phyloP scores from a whole-genome alignment of 2,888 invertebrate genomes.

The Pilophorus perplexus region DNA sequence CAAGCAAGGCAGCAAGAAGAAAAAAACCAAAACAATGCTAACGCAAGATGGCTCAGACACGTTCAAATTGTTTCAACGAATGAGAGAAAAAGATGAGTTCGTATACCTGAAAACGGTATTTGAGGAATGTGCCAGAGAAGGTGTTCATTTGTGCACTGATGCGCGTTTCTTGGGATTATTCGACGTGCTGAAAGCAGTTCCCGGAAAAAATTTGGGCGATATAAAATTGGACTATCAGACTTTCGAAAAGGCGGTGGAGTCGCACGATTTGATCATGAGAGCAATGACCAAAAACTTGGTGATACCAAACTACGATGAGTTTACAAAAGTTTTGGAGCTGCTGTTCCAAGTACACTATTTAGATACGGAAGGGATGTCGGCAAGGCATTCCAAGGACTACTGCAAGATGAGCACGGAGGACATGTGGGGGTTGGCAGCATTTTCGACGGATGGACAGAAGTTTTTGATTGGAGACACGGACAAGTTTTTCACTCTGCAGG shows the following conservation, averaged over 20 bases:
- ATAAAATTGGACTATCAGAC: neutral
- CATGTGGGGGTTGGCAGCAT: constrained; percentile 9
- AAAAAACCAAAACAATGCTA: neutral
- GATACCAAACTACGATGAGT: constrained; percentile 20
- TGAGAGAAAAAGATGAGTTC: neutral
- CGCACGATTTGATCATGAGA: neutral
- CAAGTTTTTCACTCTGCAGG: constrained; percentile 4
- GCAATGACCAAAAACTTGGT: constrained; percentile 8
- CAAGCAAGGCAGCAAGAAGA: neutral
- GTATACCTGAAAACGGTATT: neutral
- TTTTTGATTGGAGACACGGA: constrained; percentile 14
- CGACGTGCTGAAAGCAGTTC: neutral
- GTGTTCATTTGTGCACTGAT: constrained; percentile 18
- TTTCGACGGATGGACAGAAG: constrained; percentile 19
- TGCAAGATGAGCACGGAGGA: constrained; percentile 15
- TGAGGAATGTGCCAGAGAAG: constrained; percentile 2
- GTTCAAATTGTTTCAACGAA: neutral
- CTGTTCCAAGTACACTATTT: neutral
- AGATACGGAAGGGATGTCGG: neutral
- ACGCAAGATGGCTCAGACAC: neutral
- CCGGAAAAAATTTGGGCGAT: constrained; percentile 9
- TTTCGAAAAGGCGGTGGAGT: neutral
- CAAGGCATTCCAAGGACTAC: constrained; percentile 18
- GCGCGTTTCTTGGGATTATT: neutral
- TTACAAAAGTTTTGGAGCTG: constrained; percentile 4